Conservation (phyloP, 2,888 invertebrate genomes). For the Latheticus oryzae region DNA sequence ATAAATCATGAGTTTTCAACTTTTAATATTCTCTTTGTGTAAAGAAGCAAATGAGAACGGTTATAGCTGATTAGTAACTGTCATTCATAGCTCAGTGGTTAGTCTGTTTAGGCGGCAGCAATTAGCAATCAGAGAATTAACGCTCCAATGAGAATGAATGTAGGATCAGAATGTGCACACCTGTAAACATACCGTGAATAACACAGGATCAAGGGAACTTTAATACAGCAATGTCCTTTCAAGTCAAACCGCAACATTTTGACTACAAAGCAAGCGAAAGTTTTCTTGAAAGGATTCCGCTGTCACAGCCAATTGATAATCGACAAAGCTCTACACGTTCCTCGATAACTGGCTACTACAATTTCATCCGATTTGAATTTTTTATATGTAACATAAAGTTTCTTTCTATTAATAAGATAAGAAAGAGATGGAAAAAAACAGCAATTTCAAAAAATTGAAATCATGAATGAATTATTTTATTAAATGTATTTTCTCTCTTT, state of each 20-base stretch:
- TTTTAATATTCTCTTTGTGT: not conserved
- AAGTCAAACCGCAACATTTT: conserved; percentile 28
- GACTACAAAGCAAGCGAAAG: conserved; percentile 25
- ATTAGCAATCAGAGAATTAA: conserved; percentile 32
- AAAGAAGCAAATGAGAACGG: conserved; percentile 1
- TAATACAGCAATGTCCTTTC: conserved; percentile 24
- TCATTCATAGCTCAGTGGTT: conserved; percentile 23
- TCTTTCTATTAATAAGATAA: too few relatives aligned
- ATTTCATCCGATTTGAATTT: conserved; percentile 10
- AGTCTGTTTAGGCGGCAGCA: conserved; percentile 21
- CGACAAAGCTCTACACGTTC: conserved; percentile 28
- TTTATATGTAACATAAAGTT: too few relatives aligned
- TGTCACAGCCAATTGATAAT: conserved; percentile 33
- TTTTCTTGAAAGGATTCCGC: conserved; percentile 25
- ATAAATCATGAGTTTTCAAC: not conserved
- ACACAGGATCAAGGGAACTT: conserved; percentile 21
- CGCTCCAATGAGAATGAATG: conserved; percentile 17
- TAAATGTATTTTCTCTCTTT: too few relatives aligned
- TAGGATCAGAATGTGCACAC: conserved; percentile 24
- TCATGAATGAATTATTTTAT: too few relatives aligned
- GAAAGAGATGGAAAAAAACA: too few relatives aligned
- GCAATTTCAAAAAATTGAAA: too few relatives aligned
- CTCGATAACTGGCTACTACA: conserved; percentile 13
- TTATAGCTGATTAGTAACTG: conserved; percentile 28
- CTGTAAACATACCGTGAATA: conserved; percentile 28